These are phyloP conservation scores for Apodemia mormo DNA, from an alignment of 2,888 invertebrate species.

Conservation along the genomic window DNA sequence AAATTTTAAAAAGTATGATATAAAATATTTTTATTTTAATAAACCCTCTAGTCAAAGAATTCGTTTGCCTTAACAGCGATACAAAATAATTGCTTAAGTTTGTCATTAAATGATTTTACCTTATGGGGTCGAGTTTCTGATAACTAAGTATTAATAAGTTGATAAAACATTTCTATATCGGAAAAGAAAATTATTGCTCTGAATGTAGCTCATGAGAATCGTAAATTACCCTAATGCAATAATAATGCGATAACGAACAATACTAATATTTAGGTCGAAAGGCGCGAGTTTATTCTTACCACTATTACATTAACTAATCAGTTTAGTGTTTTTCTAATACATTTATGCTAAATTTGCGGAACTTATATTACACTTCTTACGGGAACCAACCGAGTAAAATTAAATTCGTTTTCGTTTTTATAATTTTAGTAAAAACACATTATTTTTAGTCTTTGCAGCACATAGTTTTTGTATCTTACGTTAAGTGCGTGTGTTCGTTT, in stretches of 20 bases:
- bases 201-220: slow-evolving; percentile 61
- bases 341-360: too few species aligned
- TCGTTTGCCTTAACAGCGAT: neutral
- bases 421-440: too few species aligned
- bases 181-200: slow-evolving; percentile 50
- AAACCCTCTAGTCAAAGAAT: too few species aligned
- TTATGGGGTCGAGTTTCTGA: slow-evolving; percentile 3
- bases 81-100: neutral
- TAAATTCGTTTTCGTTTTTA: too few species aligned
- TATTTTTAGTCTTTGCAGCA: too few species aligned
- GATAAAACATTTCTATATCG: slow-evolving; percentile 31
- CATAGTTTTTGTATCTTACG: too few species aligned
- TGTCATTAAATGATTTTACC: slow-evolving; percentile 7
- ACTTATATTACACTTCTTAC: too few species aligned
- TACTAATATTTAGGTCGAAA: slow-evolving; percentile 57
- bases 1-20: too few species aligned
- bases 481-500: too few species aligned
- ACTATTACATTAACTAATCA: slow-evolving; percentile 14
- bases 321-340: slow-evolving; percentile 21
- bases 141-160: neutral
- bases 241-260: slow-evolving; percentile 65
- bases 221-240: slow-evolving; percentile 56
- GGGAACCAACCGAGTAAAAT: too few species aligned
- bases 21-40: too few species aligned
- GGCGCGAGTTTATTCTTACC: slow-evolving; percentile 45